Evolutionary conservation across 1,140 invertebrate genomes (phyloP).

Genomic region (Atopsyche davidsoni): DNA sequence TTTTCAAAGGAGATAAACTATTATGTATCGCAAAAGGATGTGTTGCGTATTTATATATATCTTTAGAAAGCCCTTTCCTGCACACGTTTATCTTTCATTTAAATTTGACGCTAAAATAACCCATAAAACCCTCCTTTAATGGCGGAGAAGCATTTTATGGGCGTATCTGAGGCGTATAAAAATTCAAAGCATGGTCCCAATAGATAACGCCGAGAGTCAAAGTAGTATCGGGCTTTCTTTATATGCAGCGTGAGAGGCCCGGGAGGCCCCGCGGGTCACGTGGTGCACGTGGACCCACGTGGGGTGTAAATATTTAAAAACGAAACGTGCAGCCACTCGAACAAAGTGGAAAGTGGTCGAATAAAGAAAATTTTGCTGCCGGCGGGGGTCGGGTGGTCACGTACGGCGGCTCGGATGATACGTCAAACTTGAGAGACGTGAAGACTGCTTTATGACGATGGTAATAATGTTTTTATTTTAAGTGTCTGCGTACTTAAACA

Average conservation of each 20-base stretch:
- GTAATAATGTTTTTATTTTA: too few species aligned
- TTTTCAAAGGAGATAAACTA: too few species aligned
- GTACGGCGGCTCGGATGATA: too few species aligned
- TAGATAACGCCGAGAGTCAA: slow-evolving; percentile 27
- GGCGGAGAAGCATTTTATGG: slow-evolving; percentile 15
- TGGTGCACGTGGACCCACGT: slow-evolving; percentile 3
- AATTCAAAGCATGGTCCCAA: slow-evolving; percentile 24
- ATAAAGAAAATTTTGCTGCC: slow-evolving; percentile 17
- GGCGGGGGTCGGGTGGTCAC: too few species aligned
- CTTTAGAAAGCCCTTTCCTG: too few species aligned
- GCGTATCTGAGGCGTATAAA: slow-evolving; percentile 23
- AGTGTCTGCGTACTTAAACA: too few species aligned
- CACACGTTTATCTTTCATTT: slow-evolving; percentile 15
- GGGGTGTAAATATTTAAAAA: slow-evolving; percentile 26
- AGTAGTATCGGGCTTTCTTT: slow-evolving; percentile 21
- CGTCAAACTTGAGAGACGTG: too few species aligned
- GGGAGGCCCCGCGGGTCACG: slow-evolving; percentile 9
- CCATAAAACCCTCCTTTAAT: slow-evolving; percentile 14
- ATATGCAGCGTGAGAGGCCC: slow-evolving; percentile 14
- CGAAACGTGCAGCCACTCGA: slow-evolving; percentile 19
- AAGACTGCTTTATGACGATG: too few species aligned
- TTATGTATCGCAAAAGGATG: too few species aligned
- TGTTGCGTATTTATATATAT: too few species aligned
- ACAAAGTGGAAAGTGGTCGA: slow-evolving; percentile 21
- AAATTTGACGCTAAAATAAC: slow-evolving; percentile 9